Conservation (phyloP, 1,140 invertebrate species). For the Pogonognathellus flavescens region DNA sequence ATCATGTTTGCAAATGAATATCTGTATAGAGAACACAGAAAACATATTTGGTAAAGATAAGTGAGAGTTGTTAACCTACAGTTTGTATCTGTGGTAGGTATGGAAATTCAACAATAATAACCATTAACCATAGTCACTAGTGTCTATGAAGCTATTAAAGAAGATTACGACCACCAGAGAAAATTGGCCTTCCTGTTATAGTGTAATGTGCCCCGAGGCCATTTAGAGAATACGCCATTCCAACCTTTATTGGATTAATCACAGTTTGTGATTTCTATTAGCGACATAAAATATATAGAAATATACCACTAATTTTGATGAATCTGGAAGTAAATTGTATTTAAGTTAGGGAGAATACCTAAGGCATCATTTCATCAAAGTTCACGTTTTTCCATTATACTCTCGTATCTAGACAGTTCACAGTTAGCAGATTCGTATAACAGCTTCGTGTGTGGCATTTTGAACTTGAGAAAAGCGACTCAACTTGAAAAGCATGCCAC, state of each 20-base stretch:
- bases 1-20: no score
- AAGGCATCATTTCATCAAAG: background rate
- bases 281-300: background rate
- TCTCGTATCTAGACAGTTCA: background rate
- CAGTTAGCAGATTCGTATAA: background rate
- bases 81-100: no score
- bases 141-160: no score
- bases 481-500: background rate
- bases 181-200: no score
- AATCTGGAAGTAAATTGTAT: conserved; percentile 1
- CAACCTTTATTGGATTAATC: background rate
- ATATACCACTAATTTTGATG: background rate
- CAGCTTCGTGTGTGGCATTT: conserved; percentile 7
- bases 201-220: no score
- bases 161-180: no score
- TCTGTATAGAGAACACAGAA: no score
- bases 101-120: no score
- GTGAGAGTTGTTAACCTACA: no score
- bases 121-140: no score
- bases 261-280: conserved; percentile 22
- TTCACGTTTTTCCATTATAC: background rate
- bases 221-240: no score
- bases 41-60: no score
- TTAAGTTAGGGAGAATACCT: background rate
- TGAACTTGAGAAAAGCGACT: background rate